Base-by-base conservation (phyloP, 2,113 vertebrate genomes). In the Pipa parva region DNA sequence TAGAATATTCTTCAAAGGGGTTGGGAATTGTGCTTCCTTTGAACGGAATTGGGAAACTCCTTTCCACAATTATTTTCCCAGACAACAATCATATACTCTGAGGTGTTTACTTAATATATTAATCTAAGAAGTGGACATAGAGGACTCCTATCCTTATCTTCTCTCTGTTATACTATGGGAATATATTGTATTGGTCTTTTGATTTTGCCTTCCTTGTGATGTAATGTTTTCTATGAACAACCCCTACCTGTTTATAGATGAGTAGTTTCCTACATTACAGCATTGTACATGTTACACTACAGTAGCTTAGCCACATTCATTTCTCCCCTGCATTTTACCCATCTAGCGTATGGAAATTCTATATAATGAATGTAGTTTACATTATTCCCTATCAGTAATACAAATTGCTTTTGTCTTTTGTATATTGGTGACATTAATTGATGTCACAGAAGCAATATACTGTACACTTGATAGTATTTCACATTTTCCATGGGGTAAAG, bases 381-480 rank as follows among this genome's bases (percentile, higher is more conserved):
- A 21, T 21, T n/a, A 15, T 63, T 37, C 15, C 11, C 10, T 21
- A 49, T 26, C 28, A 12, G n/a, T 10, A 20, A 46, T 13, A 56
- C 17, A 17, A 25, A 39, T 29, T 33, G 18, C 12, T 3, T 54
- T 24, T 3, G 18, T 45, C 54, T 29, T 7, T 55, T 42, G 28
- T 58, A 17, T 22, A 7, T 31, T 9, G 13, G 26, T 57, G 63
- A 39, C 52, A 18, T 57, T 65, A 48, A 57, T 28, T 45, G 54
- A n/a, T 17, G 27, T 22, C 57, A 52, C 45, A 25, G n/a, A 27
- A 22, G n/a, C 25, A 46, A 45, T 18, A n/a, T n/a, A 64, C 15
- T 65, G 46, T 48, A 33, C 52, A 55, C 63, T n/a, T 58, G 27
- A 58, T 37, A 57, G 36, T 12, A n/a, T 29, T 48, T 56, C 36